A percentile compares a stretch with the other conserved stretches of the same genome.
Evolutionary conservation across 2,113 vertebrate genomes (phyloP).

Genomic region (Rana temporaria): DNA sequence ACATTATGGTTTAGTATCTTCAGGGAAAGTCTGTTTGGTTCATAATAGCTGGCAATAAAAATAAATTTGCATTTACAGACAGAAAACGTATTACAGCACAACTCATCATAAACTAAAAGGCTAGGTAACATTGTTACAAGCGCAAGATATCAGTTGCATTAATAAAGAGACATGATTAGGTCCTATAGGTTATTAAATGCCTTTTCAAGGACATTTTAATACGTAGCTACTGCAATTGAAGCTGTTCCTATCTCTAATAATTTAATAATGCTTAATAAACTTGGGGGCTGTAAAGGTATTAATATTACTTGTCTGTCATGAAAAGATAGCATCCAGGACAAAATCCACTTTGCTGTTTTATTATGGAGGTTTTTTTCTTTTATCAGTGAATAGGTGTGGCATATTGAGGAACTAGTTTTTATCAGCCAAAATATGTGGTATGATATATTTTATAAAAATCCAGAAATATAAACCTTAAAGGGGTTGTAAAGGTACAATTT

Average conservation of each 20-base stretch:
- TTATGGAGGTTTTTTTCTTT: slow-evolving; percentile 63
- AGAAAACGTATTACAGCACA: slow-evolving; percentile 57
- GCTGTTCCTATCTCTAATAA: slow-evolving; percentile 75
- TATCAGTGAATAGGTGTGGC: slow-evolving; percentile 39
- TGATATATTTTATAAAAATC: too few relatives aligned
- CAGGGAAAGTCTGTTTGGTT: slow-evolving; percentile 69
- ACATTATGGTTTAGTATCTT: slow-evolving; percentile 68
- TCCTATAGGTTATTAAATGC: slow-evolving; percentile 62
- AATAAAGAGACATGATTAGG: slow-evolving; percentile 56
- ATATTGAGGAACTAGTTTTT: slow-evolving; percentile 38
- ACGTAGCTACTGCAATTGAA: slow-evolving; percentile 69
- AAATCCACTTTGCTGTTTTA: slow-evolving; percentile 72
- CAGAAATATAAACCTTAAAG: too few relatives aligned
- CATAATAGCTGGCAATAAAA: slow-evolving; percentile 75
- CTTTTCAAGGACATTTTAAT: slow-evolving; percentile 73
- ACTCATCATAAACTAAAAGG: slow-evolving; percentile 58
- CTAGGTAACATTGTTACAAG: slow-evolving; percentile 60
- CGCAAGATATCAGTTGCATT: slow-evolving; percentile 54
- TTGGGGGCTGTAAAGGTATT: slow-evolving; percentile 73
- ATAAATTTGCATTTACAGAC: slow-evolving; percentile 67
- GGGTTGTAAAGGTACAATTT: too few relatives aligned
- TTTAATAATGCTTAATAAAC: slow-evolving; percentile 65
- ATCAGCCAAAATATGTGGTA: neutral
- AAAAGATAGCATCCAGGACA: slow-evolving; percentile 72
- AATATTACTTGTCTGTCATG: slow-evolving; percentile 74